Base-by-base conservation (phyloP, 2,888 invertebrate genomes). In the Ischnura elegans region DNA sequence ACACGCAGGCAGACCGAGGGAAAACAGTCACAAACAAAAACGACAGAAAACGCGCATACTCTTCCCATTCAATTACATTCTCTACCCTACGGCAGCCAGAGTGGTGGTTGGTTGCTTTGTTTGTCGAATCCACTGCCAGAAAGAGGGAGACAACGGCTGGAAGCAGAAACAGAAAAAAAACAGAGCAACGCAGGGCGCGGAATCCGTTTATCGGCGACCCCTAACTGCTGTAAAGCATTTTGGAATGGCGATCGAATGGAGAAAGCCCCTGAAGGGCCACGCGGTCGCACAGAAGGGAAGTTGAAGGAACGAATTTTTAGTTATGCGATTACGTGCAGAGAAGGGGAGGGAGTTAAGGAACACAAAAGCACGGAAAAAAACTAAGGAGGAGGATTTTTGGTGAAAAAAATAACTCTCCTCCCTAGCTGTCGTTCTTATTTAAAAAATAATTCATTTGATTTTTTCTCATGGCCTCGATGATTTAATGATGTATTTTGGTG, bases 201-300 rank as follows among this genome's bases (percentile, higher is more conserved):
- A 76, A 76, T 76, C 76, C 76, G 25, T 76, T 76, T 76, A 76
- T 76, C 76, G 29, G 76, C 76, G 8, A n/a, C 2, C 76, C 76
- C 36, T 76, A 76, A 76, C 76, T 29, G 36, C 76, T 10, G 76
- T 5, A 29, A 36, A 36, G n/a, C 51, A 10, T 36, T 76, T 0
- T 10, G 76, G 29, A 76, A 76, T 36, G 29, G 36, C 76, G 29
- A 76, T 76, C 76, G 76, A 76, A 61, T 36, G 8, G 76, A 76
- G 36, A 36, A 36, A 36, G 36, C 2, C 76, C 76, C 76, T 36
- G 36, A 36, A 76, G 76, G 36, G 76, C 76, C 10, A 2, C 29
- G 5, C 61, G 3, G 76, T 8, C 6, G 29, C n/a, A 29, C 19
- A 66, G 2, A 76, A 76, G 2, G 36, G 76, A 16, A 36, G 76